phyloP scores from a whole-genome alignment of 2,113 vertebrate species.

The Butorides virescens region DNA sequence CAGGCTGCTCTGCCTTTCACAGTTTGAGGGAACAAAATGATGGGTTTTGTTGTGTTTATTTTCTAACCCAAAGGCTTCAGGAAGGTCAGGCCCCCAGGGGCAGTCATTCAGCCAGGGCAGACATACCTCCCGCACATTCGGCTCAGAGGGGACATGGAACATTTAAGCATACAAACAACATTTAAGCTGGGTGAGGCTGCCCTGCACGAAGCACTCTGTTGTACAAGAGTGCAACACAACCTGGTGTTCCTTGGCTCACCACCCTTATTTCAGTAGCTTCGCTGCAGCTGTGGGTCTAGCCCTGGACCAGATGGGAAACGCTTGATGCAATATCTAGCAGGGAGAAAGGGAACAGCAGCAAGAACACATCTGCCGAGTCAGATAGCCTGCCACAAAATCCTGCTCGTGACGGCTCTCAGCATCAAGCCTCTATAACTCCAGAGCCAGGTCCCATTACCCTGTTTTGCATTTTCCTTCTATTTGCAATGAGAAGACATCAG shows the following conservation, averaged over 20 bases:
- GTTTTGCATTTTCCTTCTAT: background rate
- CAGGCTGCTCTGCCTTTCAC: background rate
- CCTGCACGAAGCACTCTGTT: background rate
- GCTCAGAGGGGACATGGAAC: background rate
- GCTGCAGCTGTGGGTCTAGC: background rate
- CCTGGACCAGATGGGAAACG: background rate
- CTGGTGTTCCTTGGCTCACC: background rate
- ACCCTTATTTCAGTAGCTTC: background rate
- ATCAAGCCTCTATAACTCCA: background rate
- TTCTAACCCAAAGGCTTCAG: background rate
- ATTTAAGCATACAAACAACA: background rate
- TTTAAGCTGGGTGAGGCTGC: background rate
- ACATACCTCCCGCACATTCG: background rate
- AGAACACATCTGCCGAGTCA: background rate
- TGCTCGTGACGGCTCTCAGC: background rate
- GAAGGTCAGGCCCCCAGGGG: background rate
- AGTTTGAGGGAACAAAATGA: background rate
- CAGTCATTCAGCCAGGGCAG: background rate
- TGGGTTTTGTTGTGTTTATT: background rate
- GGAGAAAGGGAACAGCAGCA: background rate
- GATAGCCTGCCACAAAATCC: background rate
- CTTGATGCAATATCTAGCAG: background rate
- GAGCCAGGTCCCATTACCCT: background rate
- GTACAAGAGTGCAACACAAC: background rate
- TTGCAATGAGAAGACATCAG: background rate